phyloP scores from a whole-genome alignment of 2,797 vertebrate species.

The Crenuchus spilurus region DNA sequence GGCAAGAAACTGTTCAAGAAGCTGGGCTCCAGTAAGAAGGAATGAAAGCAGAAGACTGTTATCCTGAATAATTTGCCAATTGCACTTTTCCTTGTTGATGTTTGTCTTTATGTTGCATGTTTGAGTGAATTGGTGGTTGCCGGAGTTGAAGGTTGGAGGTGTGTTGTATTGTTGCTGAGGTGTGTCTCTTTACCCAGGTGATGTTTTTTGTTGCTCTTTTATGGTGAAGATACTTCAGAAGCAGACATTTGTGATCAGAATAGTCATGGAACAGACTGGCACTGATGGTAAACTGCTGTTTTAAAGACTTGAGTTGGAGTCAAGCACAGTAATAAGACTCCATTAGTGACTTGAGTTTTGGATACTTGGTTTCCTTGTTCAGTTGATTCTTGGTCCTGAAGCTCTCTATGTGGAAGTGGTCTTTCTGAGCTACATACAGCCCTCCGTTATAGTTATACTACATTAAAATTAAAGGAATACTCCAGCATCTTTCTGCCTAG shows the following conservation, averaged over 20 bases:
- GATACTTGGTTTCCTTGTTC: neutral
- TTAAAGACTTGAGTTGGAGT: neutral
- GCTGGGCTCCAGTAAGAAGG: conserved; percentile 89
- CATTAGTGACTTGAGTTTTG: neutral
- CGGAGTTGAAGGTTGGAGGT: conserved; percentile 13
- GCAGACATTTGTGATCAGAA: neutral
- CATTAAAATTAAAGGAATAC: neutral
- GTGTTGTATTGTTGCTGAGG: neutral
- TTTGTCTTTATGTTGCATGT: conserved; percentile 3
- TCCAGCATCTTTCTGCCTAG: neutral
- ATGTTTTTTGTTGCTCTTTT: no score
- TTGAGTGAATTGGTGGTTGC: conserved; percentile 46
- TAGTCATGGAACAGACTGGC: no score
- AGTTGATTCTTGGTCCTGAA: conserved; percentile 19
- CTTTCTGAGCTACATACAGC: neutral
- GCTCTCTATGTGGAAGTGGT: neutral
- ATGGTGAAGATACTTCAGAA: neutral
- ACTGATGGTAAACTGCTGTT: neutral
- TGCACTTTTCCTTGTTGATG: conserved; percentile 41
- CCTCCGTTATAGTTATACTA: neutral
- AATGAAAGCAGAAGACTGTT: conserved; percentile 63
- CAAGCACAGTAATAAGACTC: conserved; percentile 20
- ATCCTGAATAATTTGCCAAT: conserved; percentile 55
- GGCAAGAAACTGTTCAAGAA: conserved; percentile 90
- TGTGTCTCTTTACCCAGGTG: neutral